Evolutionary conservation across 2,888 invertebrate genomes (phyloP), one percentile per base, ranked within the genome.

Genomic region (Eupeodes latifasciatus): DNA sequence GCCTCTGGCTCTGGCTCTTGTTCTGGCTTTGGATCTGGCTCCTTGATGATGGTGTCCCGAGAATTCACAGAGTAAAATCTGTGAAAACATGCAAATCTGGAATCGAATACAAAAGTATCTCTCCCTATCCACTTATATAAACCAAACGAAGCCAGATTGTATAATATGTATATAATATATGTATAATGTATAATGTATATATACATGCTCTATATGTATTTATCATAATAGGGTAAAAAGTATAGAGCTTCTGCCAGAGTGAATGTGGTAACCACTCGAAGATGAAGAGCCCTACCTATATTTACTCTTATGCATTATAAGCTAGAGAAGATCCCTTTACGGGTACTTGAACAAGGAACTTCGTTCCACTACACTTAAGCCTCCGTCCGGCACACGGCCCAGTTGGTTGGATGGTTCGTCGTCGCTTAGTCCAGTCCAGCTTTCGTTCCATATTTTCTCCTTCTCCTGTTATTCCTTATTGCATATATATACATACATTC

Each of bases 321-420:
- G 87, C 87, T 67, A 62, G 55, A 74, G 87, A 81, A 81, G 74
- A 85, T 88, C 78, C 84, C 67, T 81, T 83, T 72, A 83, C 83
- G 83, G 83, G 36, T 72, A 87, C 87, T 87, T 87, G 83, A 87
- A 67, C 87, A 80, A 47, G 83, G 76, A 83, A 77, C 79, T 87
- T 66, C 76, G 87, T 87, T 84, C 69, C 71, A 80, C 53, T 80
- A 83, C 86, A 87, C 83, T 79, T 76, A 61, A 75, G 79, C 55
- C 76, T 71, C 72, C 47, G n/a, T 72, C 59, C 72, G 47, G 59
- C 47, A 71, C 5, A 69, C 53, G 53, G 57, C 27, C 27, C 4
- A 2, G 55, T 44, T 27, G n/a, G 6, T 40, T 40, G 40, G 6
- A 7, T 9, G 59, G 19, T 34, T 27, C 11, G 36, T 55, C 59